Evolutionary conservation across 1,140 invertebrate species (phyloP).

Genomic region (Eupristina koningsbergeri): DNA sequence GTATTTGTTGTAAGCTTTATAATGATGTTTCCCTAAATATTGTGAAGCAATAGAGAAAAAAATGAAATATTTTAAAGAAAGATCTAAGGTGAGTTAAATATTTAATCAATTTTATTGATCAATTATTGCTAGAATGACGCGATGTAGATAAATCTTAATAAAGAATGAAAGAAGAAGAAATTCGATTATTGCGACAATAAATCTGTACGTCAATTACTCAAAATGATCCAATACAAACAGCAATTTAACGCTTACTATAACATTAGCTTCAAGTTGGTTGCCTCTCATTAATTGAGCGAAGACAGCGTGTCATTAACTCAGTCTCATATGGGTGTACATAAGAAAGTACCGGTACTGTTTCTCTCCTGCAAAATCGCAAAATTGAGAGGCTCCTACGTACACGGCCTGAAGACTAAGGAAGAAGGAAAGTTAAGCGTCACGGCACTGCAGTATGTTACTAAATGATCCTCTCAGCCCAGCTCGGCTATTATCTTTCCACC

Average conservation of each 20-base stretch:
- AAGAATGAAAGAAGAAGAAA: not conserved
- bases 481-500: slow-evolving; percentile 65
- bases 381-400: slow-evolving; percentile 18
- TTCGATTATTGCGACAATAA: not conserved
- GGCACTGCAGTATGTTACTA: slow-evolving; percentile 72
- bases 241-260: not conserved
- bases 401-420: not conserved
- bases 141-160: no score
- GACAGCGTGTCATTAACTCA: slow-evolving; percentile 25
- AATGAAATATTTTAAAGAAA: no score
- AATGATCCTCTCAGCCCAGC: slow-evolving; percentile 66
- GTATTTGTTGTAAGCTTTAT: no score
- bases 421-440: slow-evolving; percentile 63
- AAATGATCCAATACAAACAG: not conserved
- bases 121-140: no score
- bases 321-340: slow-evolving; percentile 10
- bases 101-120: no score
- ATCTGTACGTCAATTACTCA: not conserved
- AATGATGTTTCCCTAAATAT: no score
- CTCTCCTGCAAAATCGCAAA: slow-evolving; percentile 28
- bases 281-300: slow-evolving; percentile 22
- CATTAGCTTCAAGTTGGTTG: slow-evolving; percentile 6
- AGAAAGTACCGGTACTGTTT: slow-evolving; percentile 30
- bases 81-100: no score
- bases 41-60: no score